A percentile compares a stretch with the other conserved stretches of the same genome.
These are phyloP conservation scores for Epinotia demarniana DNA, from an alignment of 2,888 invertebrate species.

Conservation along the genomic window DNA sequence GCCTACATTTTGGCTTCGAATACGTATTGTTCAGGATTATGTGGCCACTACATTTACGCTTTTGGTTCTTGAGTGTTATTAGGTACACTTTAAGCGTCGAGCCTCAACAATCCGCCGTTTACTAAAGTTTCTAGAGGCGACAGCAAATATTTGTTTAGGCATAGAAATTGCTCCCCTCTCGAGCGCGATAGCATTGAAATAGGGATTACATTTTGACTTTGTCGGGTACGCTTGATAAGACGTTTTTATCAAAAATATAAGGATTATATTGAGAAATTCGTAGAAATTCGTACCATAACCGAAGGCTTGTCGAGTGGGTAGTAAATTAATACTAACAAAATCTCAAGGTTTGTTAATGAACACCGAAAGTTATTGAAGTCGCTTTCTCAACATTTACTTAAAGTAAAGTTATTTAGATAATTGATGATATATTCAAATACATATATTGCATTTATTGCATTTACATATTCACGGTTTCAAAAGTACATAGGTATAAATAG, in stretches of 20 bases:
- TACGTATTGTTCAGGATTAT: slow-evolving; percentile 2
- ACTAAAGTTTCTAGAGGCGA: slow-evolving; percentile 52
- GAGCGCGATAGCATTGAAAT: slow-evolving; percentile 59
- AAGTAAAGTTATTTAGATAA: not conserved
- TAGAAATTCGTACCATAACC: not conserved
- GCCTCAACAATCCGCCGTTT: slow-evolving; percentile 33
- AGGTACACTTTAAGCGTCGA: slow-evolving; percentile 36
- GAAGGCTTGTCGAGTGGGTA: not conserved
- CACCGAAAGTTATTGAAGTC: not conserved
- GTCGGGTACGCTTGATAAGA: slow-evolving; percentile 46
- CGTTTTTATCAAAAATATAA: slow-evolving; percentile 39
- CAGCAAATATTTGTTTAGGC: slow-evolving; percentile 68
- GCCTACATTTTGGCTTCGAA: slow-evolving; percentile 6
- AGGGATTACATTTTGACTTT: slow-evolving; percentile 59
- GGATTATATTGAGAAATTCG: slow-evolving; percentile 26
- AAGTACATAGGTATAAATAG: too few species aligned
- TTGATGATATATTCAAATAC: not conserved
- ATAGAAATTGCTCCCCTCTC: slow-evolving; percentile 59
- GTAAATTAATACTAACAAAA: not conserved
- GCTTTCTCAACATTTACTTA: not conserved
- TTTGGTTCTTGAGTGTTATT: slow-evolving; percentile 32
- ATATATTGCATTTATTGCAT: too few species aligned
- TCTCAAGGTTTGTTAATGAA: not conserved
- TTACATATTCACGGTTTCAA: too few species aligned
- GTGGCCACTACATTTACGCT: slow-evolving; percentile 2